A percentile compares a stretch with the other conserved stretches of the same genome.
These are phyloP conservation scores for Epizoanthus rinbou DNA, from an alignment of 92 coral and sea anemone genomes.

Conservation along the genomic window DNA sequence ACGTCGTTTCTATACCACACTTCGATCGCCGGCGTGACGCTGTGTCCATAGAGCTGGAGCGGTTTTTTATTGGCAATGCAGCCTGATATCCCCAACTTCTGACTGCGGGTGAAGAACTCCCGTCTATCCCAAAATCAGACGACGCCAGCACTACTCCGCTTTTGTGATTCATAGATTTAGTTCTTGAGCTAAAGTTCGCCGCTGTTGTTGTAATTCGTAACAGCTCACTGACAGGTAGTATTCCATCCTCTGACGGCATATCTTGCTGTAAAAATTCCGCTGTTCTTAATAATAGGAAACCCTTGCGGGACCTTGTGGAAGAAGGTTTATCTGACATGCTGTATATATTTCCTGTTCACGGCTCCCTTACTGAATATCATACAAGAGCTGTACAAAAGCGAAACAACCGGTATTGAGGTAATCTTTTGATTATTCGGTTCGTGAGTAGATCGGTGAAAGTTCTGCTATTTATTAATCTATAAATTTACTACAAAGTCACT, in stretches of 20 bases:
- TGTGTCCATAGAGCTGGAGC: neutral
- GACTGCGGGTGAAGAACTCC: conserved; percentile 59
- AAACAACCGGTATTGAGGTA: too few species aligned
- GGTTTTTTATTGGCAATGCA: neutral
- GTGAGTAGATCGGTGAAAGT: neutral
- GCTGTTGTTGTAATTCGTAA: neutral
- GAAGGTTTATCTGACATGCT: neutral
- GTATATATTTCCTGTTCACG: neutral
- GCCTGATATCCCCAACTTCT: conserved; percentile 61
- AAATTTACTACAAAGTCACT: too few species aligned
- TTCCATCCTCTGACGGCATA: neutral
- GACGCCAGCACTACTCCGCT: neutral
- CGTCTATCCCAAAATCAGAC: conserved; percentile 54
- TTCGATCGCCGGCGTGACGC: neutral
- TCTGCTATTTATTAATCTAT: neutral
- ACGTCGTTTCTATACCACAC: neutral
- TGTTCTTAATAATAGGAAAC: neutral
- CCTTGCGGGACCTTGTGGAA: neutral
- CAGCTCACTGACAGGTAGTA: neutral
- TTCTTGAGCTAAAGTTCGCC: neutral
- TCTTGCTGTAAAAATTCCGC: neutral
- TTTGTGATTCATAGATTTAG: neutral
- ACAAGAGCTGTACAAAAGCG: neutral
- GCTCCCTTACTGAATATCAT: neutral
- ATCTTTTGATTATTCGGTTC: too few species aligned